Evolutionary conservation across 2,888 invertebrate genomes (phyloP), one percentile per base, ranked within the genome.

Genomic region (Nemapogon koenigi): DNA sequence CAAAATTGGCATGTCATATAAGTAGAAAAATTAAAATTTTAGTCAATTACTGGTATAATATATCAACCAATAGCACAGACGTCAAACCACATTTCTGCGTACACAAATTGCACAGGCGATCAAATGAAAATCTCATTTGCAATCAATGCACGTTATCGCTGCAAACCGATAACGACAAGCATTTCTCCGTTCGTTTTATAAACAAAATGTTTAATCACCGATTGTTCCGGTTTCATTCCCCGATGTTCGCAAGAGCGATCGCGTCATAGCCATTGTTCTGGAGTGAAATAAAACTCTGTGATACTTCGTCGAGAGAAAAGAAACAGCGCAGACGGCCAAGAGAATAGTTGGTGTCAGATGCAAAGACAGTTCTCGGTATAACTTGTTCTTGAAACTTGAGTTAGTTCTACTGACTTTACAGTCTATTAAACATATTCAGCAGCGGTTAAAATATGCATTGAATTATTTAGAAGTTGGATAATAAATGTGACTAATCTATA

Each of bases 261-360:
- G 57, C 64, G 59, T 62, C 62, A 57, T 51, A 42, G 6, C 62
- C 51, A 71, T 72, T 73, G 73, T 72, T 71, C 17, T 31, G 15
- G 7, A 16, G 31, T 17, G 31, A 31, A 31, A 31, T 64, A 57
- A 62, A 70, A 69, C 63, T 67, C 67, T 58, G 47, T 50, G 49
- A 65, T 62, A 62, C 58, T 16, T 15, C n/a, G 4, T n/a, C 55
- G 59, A 66, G 58, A 59, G 53, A 57, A 64, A 67, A 66, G 55
- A 59, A 62, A 64, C 55, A 53, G 49, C 49, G 46, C 51, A 49
- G 19, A n/a, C 14, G 11, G 14, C 13, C 4, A n/a, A 31, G 17
- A 57, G 58, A 62, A 62, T 60, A 66, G 68, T 66, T 53, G 64
- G 66, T 71, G 71, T 73, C 75, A 68, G 67, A 64, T 64, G 68